Evolutionary conservation across 2,113 vertebrate species (phyloP).

Genomic region (Neomonachus schauinslandi): DNA sequence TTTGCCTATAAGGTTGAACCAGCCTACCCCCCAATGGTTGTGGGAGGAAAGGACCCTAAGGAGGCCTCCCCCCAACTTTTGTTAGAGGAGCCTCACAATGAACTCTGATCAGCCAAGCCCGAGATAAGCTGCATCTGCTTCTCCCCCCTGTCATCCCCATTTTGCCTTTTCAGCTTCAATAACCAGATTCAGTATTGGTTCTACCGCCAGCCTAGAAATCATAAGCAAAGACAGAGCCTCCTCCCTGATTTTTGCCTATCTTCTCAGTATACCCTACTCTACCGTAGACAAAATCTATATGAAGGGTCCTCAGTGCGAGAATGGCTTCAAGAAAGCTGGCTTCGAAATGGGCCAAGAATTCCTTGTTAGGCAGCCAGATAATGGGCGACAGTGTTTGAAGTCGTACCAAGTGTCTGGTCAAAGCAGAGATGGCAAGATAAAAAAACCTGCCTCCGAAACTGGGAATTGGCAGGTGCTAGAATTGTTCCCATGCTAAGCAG

Average conservation of each 20-base stretch:
- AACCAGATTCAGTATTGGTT: not conserved
- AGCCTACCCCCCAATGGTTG: not conserved
- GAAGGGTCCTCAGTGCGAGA: constrained; percentile 36
- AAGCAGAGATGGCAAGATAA: constrained; percentile 66
- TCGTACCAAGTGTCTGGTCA: constrained; percentile 66
- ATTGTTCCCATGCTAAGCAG: not conserved
- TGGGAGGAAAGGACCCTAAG: constrained; percentile 11
- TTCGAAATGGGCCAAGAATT: constrained; percentile 50
- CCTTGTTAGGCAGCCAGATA: constrained; percentile 36
- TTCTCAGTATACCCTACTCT: not conserved
- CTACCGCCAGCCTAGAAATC: not conserved
- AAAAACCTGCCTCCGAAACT: not conserved
- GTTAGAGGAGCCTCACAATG: not conserved
- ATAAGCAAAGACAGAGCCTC: not conserved
- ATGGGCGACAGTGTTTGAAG: constrained; percentile 58
- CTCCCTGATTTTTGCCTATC: not conserved
- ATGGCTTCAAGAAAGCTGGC: constrained; percentile 37
- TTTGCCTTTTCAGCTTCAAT: not conserved
- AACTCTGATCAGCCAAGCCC: not conserved
- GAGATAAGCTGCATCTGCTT: not conserved
- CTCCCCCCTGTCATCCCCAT: not conserved
- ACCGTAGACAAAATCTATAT: constrained; percentile 42
- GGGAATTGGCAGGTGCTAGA: constrained; percentile 34
- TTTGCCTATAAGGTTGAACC: constrained; percentile 32
- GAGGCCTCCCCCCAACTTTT: not conserved